These are phyloP conservation scores for Parotia lawesii DNA, from an alignment of 2,113 vertebrate genomes.

Conservation along the genomic window DNA sequence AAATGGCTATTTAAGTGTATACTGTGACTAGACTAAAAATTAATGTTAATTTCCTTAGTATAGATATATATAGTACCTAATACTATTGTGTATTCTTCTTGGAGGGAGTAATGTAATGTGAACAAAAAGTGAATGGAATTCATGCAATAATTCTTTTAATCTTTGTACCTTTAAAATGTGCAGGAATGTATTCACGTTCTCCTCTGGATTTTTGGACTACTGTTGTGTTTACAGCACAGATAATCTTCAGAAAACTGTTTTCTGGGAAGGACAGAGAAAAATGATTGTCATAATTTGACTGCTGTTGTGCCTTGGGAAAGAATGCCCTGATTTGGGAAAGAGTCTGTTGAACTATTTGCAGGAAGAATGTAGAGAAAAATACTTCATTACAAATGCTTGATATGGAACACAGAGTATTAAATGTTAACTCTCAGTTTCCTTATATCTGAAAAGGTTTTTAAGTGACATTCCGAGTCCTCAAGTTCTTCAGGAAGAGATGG, in stretches of 20 bases:
- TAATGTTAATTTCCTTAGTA: neutral
- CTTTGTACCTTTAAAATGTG: neutral
- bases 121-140: neutral
- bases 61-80: neutral
- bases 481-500: slow-evolving; percentile 88
- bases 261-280: neutral
- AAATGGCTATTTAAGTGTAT: neutral
- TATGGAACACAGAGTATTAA: neutral
- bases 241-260: neutral
- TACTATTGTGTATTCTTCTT: neutral
- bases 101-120: neutral
- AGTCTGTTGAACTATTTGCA: neutral
- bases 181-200: neutral
- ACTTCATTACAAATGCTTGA: neutral
- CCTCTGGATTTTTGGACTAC: neutral
- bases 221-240: neutral
- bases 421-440: neutral
- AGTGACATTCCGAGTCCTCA: slow-evolving; percentile 81
- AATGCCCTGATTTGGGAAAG: neutral
- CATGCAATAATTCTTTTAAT: neutral
- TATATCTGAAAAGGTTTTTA: slow-evolving; percentile 76
- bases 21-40: neutral
- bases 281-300: neutral
- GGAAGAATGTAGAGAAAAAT: neutral
- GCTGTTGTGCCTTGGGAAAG: neutral